Evolutionary conservation across 1,140 invertebrate species (phyloP).

Genomic region (Bradynema listronoti): DNA sequence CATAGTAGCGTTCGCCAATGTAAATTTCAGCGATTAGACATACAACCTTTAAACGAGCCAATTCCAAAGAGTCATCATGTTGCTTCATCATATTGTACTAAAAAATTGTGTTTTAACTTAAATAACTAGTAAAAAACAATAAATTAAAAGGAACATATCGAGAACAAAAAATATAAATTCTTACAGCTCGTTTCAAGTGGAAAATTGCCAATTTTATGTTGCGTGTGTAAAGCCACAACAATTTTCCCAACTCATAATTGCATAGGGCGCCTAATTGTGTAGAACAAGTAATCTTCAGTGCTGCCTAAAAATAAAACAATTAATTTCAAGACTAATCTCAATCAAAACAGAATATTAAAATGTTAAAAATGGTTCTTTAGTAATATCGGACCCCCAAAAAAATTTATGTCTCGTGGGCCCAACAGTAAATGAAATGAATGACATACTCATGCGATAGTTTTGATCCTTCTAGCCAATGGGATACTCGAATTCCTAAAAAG

Average conservation of each 20-base stretch:
- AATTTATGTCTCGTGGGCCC: too few species aligned
- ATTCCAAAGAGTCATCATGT: constrained; percentile 21
- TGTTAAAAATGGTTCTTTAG: too few species aligned
- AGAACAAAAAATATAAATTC: not conserved
- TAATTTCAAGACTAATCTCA: not conserved
- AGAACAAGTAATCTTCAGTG: constrained; percentile 41
- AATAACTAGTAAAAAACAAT: not conserved
- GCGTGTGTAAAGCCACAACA: constrained; percentile 37
- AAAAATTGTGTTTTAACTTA: constrained; percentile 3
- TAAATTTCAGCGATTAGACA: constrained; percentile 31
- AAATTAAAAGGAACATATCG: too few species aligned
- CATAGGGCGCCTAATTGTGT: constrained; percentile 30
- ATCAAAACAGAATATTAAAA: constrained; percentile 3
- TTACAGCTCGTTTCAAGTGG: constrained; percentile 36
- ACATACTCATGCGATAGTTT: too few species aligned
- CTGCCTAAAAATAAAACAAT: constrained; percentile 26
- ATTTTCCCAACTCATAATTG: constrained; percentile 35
- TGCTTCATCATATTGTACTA: constrained; percentile 39
- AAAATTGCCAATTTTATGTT: constrained; percentile 26
- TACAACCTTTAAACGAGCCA: constrained; percentile 26
- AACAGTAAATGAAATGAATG: too few species aligned
- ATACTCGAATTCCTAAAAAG: too few species aligned
- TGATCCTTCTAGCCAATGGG: too few species aligned
- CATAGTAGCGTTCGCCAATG: constrained; percentile 28
- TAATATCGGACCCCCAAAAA: too few species aligned